These are phyloP conservation scores for Cariama cristata DNA, from an alignment of 2,113 vertebrate genomes.

Conservation along the genomic window DNA sequence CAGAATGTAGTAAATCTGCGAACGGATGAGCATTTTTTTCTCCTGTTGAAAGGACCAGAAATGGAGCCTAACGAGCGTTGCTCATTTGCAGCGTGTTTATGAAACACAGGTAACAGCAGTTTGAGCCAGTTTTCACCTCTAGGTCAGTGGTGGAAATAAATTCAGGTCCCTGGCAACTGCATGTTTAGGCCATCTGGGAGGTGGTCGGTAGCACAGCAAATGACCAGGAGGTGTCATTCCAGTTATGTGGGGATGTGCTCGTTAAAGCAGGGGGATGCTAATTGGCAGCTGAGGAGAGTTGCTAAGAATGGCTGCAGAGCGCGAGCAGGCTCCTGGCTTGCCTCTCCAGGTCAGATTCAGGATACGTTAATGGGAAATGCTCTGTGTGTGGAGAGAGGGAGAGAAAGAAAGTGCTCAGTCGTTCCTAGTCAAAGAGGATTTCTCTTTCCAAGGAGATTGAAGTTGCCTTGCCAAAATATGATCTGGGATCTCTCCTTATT, in stretches of 20 bases:
- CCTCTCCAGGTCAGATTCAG: background rate
- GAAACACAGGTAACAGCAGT: background rate
- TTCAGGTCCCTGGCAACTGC: background rate
- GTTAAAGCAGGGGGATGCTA: background rate
- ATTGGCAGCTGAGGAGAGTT: background rate
- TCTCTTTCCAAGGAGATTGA: background rate
- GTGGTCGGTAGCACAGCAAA: background rate
- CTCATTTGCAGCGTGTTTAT: fast-evolving
- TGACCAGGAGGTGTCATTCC: background rate
- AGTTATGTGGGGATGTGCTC: background rate
- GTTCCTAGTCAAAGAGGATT: background rate
- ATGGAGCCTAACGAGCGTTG: fast-evolving
- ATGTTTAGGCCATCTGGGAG: background rate
- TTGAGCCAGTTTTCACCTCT: background rate
- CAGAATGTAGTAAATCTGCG: background rate
- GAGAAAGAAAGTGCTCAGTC: background rate
- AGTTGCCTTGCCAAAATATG: background rate
- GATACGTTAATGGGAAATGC: background rate
- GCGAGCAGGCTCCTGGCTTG: background rate
- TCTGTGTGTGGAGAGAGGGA: background rate
- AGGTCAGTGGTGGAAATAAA: background rate
- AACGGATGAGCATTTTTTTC: background rate
- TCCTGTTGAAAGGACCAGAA: background rate
- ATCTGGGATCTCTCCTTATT: background rate
- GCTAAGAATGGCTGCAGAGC: background rate